Evolutionary conservation across 2,113 vertebrate species (phyloP).

Genomic region (Hemicordylus capensis): DNA sequence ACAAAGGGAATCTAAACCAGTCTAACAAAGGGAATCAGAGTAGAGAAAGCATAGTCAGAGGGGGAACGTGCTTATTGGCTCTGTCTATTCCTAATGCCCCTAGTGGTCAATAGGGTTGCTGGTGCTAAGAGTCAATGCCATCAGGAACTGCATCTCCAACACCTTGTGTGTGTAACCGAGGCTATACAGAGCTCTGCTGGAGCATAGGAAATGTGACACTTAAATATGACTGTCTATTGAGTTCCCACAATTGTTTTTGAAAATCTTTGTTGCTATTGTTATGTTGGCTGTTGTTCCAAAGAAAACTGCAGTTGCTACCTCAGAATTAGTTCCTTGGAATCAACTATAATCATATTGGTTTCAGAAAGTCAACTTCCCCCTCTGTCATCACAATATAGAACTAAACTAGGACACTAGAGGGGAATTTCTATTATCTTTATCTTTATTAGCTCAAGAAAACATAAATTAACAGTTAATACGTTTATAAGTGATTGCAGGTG

Average conservation of each 20-base stretch:
- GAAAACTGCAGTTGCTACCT: neutral
- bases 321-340: neutral
- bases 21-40: no score
- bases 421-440: constrained; percentile 17
- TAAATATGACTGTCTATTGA: neutral
- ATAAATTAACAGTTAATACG: constrained; percentile 17
- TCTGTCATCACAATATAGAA: neutral
- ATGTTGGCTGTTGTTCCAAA: neutral
- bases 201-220: neutral
- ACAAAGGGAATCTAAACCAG: no score
- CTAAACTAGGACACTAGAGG: neutral
- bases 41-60: no score
- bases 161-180: neutral
- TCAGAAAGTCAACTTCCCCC: neutral
- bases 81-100: no score
- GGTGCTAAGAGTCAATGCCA: neutral
- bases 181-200: neutral
- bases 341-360: neutral
- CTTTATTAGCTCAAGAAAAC: constrained; percentile 2
- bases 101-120: no score
- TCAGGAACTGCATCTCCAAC: neutral
- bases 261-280: neutral
- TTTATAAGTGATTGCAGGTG: constrained; percentile 16
- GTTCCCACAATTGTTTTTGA: neutral
- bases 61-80: no score